Percentiles rank a stretch among this genome's conserved stretches.
These are phyloP conservation scores for Bradypodion ventrale DNA, from an alignment of 2,797 vertebrate genomes.

Conservation along the genomic window DNA sequence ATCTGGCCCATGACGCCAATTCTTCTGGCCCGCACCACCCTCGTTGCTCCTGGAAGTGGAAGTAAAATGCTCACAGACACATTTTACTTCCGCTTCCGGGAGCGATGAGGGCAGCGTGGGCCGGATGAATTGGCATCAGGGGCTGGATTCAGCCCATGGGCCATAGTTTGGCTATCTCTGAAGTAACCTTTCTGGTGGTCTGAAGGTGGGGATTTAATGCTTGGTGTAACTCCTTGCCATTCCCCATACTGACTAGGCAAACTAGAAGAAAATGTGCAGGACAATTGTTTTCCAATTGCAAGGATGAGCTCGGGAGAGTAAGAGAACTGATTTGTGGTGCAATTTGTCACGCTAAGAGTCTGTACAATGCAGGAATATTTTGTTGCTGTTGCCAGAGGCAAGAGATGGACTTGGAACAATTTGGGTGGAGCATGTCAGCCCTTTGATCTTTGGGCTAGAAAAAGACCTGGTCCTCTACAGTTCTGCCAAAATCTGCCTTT, in stretches of 20 bases:
- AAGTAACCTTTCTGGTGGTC: not conserved
- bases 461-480: not conserved
- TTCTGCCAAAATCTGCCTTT: constrained; percentile 13
- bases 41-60: no score
- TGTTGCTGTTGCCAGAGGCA: no score
- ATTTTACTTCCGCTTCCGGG: no score
- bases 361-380: not conserved
- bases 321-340: not conserved
- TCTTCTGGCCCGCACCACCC: no score
- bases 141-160: no score
- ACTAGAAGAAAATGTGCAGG: not conserved
- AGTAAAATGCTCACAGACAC: no score
- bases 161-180: no score
- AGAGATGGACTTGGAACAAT: not conserved
- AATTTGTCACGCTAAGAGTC: not conserved
- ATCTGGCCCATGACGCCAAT: no score
- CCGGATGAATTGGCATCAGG: no score
- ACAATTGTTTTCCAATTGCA: not conserved
- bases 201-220: not conserved
- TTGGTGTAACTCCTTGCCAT: not conserved
- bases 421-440: not conserved
- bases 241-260: not conserved
- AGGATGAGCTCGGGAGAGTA: not conserved
- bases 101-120: no score
- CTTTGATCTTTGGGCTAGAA: not conserved